These are phyloP conservation scores for Nannobrachium achirus DNA, from an alignment of 2,113 vertebrate species.

Conservation along the genomic window DNA sequence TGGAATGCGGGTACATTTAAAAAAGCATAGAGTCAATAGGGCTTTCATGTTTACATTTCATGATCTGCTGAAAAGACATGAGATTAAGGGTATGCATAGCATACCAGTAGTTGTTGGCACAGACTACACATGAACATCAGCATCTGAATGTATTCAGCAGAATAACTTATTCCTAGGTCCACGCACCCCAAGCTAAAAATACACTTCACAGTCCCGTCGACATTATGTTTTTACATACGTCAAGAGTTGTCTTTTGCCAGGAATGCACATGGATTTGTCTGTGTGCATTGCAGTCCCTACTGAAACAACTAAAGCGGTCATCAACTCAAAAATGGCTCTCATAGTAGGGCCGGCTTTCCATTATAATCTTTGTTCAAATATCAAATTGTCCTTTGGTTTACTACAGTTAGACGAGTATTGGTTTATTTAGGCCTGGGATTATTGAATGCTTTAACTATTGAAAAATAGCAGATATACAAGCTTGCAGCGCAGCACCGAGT, in stretches of 20 bases:
- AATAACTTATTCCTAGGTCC: conserved; percentile 12
- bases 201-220: not conserved
- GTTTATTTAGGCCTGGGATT: too few relatives aligned
- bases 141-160: conserved; percentile 23
- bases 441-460: too few relatives aligned
- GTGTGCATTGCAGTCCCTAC: not conserved
- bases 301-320: not conserved
- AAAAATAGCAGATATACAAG: too few relatives aligned
- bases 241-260: not conserved
- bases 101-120: conserved; percentile 35
- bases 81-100: conserved; percentile 41
- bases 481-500: too few relatives aligned
- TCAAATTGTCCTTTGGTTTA: not conserved
- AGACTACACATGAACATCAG: conserved; percentile 11
- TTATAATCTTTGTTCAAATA: not conserved
- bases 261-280: not conserved
- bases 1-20: conserved; percentile 7
- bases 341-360: too few relatives aligned
- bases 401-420: not conserved
- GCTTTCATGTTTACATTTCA: conserved; percentile 40
- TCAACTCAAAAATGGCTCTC: too few relatives aligned
- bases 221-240: not conserved
- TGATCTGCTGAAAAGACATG: conserved; percentile 19
- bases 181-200: conserved; percentile 12
- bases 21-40: not conserved